Conservation (phyloP, 2,113 vertebrate genomes). For the Hiodon tergisus region DNA sequence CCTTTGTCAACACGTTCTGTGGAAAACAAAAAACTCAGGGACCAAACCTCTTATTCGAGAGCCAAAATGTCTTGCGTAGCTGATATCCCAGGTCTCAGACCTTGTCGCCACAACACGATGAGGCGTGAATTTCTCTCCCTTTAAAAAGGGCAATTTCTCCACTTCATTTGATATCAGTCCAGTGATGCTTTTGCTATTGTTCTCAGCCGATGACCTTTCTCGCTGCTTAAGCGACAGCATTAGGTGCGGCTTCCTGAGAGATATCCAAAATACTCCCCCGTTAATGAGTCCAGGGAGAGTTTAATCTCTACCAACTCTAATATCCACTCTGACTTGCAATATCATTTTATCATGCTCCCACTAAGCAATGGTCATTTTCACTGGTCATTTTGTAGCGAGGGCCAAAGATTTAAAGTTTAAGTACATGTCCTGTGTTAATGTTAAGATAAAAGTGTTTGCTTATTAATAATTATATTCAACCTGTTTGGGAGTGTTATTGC, state of each 20-base stretch:
- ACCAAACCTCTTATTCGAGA: too few relatives aligned
- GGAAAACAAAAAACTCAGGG: too few relatives aligned
- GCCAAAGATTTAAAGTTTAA: background rate
- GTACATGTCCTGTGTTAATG: too few relatives aligned
- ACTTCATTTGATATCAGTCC: conserved; percentile 38
- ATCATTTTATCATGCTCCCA: background rate
- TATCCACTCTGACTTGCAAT: background rate
- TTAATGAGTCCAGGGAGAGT: conserved; percentile 12
- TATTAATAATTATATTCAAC: too few relatives aligned
- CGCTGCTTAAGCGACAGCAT: conserved; percentile 28
- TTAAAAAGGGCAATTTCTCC: conserved; percentile 44
- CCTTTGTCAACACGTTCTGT: too few relatives aligned
- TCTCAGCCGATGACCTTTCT: conserved; percentile 44
- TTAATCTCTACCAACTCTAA: conserved; percentile 8
- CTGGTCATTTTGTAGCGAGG: background rate
- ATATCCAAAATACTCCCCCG: conserved; percentile 22
- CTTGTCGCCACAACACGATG: background rate
- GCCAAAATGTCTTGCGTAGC: too few relatives aligned
- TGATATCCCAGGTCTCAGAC: background rate
- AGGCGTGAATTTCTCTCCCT: conserved; percentile 14
- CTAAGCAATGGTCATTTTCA: background rate
- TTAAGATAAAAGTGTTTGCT: too few relatives aligned
- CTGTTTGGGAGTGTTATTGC: too few relatives aligned
- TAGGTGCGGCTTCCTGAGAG: conserved; percentile 31
- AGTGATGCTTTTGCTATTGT: conserved; percentile 36